Evolutionary conservation across 2,113 vertebrate species (phyloP).

Genomic region (Tinamus guttatus): DNA sequence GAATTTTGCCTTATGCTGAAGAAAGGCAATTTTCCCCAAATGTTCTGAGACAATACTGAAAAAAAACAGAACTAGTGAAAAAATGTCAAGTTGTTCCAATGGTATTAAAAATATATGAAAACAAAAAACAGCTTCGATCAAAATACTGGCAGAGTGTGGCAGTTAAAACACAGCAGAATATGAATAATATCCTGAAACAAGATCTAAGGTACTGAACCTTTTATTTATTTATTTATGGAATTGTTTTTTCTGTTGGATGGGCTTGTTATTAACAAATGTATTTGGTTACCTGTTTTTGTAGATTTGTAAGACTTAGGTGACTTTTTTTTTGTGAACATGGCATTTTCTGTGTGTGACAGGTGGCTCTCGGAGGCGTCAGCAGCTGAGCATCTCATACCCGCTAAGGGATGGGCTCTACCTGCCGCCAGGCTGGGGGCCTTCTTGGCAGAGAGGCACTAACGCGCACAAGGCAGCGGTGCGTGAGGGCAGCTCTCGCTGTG

Average conservation of each 20-base stretch:
- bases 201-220: not conserved
- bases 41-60: not conserved
- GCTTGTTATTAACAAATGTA: not conserved
- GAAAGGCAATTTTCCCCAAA: not conserved
- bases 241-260: not conserved
- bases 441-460: not conserved
- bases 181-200: not conserved
- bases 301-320: not conserved
- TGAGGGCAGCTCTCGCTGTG: fast-evolving
- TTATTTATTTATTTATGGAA: not conserved
- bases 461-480: fast-evolving
- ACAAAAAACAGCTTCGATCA: not conserved
- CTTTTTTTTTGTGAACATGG: not conserved
- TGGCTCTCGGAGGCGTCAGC: fast-evolving
- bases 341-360: fast-evolving
- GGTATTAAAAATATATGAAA: not conserved
- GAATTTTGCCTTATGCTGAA: not conserved
- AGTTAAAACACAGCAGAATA: not conserved
- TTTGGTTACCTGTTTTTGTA: not conserved
- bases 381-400: not conserved
- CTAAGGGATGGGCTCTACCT: fast-evolving
- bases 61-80: not conserved
- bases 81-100: not conserved
- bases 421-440: not conserved
- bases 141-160: not conserved